A percentile compares a stretch with the other conserved stretches of the same genome.
These are phyloP conservation scores for Zoanthus sansibaricus DNA, from an alignment of 92 coral and sea anemone genomes.

Conservation along the genomic window DNA sequence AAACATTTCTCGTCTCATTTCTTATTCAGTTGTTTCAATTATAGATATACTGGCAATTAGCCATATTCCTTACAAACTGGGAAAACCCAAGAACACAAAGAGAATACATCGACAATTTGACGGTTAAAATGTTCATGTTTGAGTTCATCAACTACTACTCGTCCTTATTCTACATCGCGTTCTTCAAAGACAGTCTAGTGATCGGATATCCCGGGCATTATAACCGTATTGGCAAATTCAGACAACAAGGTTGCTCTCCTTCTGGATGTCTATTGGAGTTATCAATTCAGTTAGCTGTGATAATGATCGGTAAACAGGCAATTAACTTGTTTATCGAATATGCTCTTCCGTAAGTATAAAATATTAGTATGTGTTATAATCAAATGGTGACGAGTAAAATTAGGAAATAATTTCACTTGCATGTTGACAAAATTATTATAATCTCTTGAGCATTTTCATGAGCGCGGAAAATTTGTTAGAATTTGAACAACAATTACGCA, in stretches of 20 bases:
- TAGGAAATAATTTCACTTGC: no score
- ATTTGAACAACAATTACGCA: no score
- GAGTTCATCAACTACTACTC: constrained; percentile 68
- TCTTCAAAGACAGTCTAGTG: constrained; percentile 53
- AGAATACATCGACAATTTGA: constrained; percentile 55
- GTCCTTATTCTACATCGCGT: constrained; percentile 61
- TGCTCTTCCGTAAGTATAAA: constrained; percentile 54
- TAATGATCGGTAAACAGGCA: constrained; percentile 66
- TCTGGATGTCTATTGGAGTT: constrained; percentile 60
- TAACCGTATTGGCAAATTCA: constrained; percentile 26
- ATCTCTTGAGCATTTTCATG: no score
- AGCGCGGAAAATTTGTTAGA: no score
- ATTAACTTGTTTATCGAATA: constrained; percentile 42
- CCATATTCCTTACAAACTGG: constrained; percentile 63
- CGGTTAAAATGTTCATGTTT: constrained; percentile 65
- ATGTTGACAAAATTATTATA: no score
- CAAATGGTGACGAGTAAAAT: no score
- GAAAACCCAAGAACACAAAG: constrained; percentile 63
- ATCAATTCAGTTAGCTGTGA: constrained; percentile 61
- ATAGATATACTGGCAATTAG: constrained; percentile 53
- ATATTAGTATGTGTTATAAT: no score
- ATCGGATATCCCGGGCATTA: constrained; percentile 59
- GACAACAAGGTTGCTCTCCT: constrained; percentile 63
- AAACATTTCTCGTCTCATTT: neutral
- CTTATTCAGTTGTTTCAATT: neutral